Base-by-base conservation (phyloP, 2,888 invertebrate species). In the Phaedon cochleariae region DNA sequence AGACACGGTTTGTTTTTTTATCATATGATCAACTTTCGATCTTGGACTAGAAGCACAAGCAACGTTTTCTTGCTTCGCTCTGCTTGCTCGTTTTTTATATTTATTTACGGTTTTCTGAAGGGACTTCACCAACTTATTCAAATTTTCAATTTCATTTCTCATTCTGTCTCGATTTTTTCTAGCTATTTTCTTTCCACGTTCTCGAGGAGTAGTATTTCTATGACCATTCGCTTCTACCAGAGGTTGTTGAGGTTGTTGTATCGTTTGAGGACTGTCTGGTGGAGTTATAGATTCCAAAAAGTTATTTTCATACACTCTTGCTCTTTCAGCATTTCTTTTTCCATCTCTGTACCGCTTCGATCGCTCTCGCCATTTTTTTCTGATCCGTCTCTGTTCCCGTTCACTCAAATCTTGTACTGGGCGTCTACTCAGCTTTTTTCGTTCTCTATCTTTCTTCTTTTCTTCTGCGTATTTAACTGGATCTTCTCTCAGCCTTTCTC, bases 261-360 rank as follows among this genome's bases (percentile, higher is more conserved):
- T 18, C 20, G 31, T 34, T 29, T n/a, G 21, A 45, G 57, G 45
- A 57, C 57, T 57, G 21, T 57, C 37, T 41, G 57, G 57, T 57
- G 57, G 57, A 21, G 57, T 46, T 46, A 26, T 58, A 31, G 58
- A 58, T 45, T 46, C 22, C 20, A 46, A 20, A 57, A 57, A 57
- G 18, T 58, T 26, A 48, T 41, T 46, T 58, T 57, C 29, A 22
- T 45, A 20, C n/a, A 45, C 57, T 45, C 5, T 41, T 55, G 31
- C 34, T 21, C n/a, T 55, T 55, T 55, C 55, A 41, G 21, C 41
- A 18, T 20, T 57, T 22, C 26, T 22, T 45, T 57, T 26, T 53
- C 15, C 41, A 53, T 29, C 53, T 53, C 29, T 53, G 15, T 53
- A 31, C 29, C 53, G 20, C 20, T 20, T 53, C 12, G 53, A 53